These are phyloP conservation scores for Alcedo quadribrachys DNA, from an alignment of 2,797 vertebrate genomes.

Conservation along the genomic window DNA sequence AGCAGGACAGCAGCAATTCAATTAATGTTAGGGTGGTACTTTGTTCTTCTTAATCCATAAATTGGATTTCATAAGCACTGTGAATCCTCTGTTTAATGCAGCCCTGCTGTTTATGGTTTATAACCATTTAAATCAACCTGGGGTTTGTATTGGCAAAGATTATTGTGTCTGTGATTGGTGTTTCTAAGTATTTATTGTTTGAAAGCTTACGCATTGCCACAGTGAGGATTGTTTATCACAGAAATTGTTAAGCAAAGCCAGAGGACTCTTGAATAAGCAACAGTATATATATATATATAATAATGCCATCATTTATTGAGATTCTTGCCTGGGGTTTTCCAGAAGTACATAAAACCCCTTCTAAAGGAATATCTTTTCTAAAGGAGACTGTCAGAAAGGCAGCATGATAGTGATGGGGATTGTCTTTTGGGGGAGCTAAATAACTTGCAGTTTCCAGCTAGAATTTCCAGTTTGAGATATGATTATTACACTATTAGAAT, in stretches of 20 bases:
- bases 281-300: not conserved
- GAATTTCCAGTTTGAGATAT: not conserved
- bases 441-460: not conserved
- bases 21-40: not conserved
- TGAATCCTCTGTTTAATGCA: not conserved
- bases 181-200: not conserved
- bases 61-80: not conserved
- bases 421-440: not conserved
- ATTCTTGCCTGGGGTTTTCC: not conserved
- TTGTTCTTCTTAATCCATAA: not conserved
- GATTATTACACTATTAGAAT: not conserved
- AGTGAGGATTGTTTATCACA: not conserved
- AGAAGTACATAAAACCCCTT: not conserved
- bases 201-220: not conserved
- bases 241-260: not conserved
- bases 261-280: not conserved
- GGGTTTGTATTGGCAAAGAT: not conserved
- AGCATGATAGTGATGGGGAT: not conserved
- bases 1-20: not conserved
- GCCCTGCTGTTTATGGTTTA: not conserved
- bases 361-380: not conserved
- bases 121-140: not conserved
- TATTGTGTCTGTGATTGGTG: not conserved
- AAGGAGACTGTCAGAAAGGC: not conserved
- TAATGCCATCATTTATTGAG: not conserved